Base-by-base conservation (phyloP, 2,888 invertebrate genomes). In the Bhutanitis thaidina region DNA sequence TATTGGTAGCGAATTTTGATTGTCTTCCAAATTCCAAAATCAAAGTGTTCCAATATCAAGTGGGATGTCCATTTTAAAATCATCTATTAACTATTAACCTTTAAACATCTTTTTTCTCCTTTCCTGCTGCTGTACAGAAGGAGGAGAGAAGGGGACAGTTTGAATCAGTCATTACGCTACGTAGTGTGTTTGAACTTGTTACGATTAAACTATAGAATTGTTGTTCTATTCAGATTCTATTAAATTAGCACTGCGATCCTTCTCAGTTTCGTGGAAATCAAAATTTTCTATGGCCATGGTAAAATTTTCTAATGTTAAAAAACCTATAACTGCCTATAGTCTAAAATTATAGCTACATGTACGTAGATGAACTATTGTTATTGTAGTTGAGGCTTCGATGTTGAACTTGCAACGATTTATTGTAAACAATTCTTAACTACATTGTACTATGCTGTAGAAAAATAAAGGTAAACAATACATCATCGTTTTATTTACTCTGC, bases 61-160 rank as follows among this genome's bases (percentile, higher is more conserved):
- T 66, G 67, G 61, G 65, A 62, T 49, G 40, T 67, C 60, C 58
- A 57, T 55, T 55, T n/a, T 30, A 53, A 59, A 57, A 43, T 60
- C 57, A 59, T 55, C 63, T 65, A 52, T 67, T 59, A 66, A 60
- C 60, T 59, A 64, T 60, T 55, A 62, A 64, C 66, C 67, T 69
- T 68, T 67, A 70, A 71, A 67, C 64, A 65, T 67, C 64, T 67
- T 76, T 75, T 77, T 77, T 75, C 75, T 75, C 74, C 84, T 88
- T 88, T 85, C 77, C 80, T 80, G 88, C 89, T 84, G 88, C 88
- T 74, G 61, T 73, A 60, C 60, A 77, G 76, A 77, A 81, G 87
- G 85, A 77, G 80, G 74, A 83, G 85, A 83, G 77, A 85, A 86
- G 80, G 88, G 82, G 80, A 78, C 77, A 77, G 77, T 80, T 80